phyloP scores from a whole-genome alignment of 2,888 invertebrate genomes.

The Malachius bipustulatus region DNA sequence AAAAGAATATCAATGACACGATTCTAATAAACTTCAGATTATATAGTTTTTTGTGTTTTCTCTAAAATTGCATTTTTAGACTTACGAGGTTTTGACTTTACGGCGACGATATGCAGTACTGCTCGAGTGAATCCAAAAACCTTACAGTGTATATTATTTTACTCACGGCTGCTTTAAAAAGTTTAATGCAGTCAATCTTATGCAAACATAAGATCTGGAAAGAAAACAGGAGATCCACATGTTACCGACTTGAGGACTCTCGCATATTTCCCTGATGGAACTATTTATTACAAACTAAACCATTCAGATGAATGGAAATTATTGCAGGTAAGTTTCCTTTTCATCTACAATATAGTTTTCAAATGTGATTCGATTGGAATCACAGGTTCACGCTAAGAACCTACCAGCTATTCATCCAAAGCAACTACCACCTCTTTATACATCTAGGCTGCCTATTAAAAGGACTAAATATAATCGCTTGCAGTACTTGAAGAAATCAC shows the following conservation, averaged over 20 bases:
- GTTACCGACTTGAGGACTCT: constrained; percentile 2
- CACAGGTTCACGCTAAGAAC: constrained; percentile 2
- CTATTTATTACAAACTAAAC: constrained; percentile 1
- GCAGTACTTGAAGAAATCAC: constrained; percentile 3
- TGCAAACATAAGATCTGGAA: constrained; percentile 3
- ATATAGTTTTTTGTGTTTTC: too few species aligned
- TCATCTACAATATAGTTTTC: neutral
- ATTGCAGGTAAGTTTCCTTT: constrained; percentile 1
- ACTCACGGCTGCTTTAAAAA: constrained; percentile 2
- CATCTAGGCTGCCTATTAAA: constrained; percentile 1
- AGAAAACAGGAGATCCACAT: constrained; percentile 3
- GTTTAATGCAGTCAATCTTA: too few species aligned
- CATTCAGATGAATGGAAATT: constrained; percentile 2
- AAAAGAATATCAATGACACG: too few species aligned
- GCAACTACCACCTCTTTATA: constrained; percentile 3
- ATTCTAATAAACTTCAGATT: too few species aligned
- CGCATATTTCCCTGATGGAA: constrained; percentile 3
- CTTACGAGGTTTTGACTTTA: too few species aligned
- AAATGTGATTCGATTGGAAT: constrained; percentile 1
- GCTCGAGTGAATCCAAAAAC: neutral
- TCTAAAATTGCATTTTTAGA: too few species aligned
- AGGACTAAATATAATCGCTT: constrained; percentile 1
- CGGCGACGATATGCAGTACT: constrained; percentile 3
- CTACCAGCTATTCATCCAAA: neutral
- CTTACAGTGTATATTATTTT: constrained; percentile 1